A percentile compares a stretch with the other conserved stretches of the same genome.
These are phyloP conservation scores for Pseudococcus jackbeardsleyi DNA, from an alignment of 2,888 invertebrate genomes.

Conservation along the genomic window DNA sequence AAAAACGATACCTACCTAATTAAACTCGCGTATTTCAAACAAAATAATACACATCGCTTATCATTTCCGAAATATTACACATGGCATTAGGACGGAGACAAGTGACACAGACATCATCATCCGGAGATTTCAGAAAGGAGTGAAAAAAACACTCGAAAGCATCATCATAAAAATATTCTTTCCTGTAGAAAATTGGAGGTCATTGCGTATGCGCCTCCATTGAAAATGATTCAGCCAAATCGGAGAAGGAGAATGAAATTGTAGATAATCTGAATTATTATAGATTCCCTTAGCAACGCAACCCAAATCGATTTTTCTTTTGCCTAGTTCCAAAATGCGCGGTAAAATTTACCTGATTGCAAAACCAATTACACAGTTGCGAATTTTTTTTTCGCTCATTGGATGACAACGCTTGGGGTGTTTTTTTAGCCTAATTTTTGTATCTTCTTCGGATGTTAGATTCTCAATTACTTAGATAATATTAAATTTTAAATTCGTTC, in stretches of 20 bases:
- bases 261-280: conserved; percentile 60
- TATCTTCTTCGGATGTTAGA: too few relatives aligned
- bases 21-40: too few relatives aligned
- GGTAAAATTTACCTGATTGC: conserved; percentile 16
- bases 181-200: conserved; percentile 61
- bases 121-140: background rate
- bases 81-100: too few relatives aligned
- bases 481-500: too few relatives aligned
- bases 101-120: background rate
- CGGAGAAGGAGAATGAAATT: conserved; percentile 58
- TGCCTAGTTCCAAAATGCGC: conserved; percentile 25
- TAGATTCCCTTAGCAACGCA: conserved; percentile 60
- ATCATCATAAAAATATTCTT: background rate
- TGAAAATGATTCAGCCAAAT: conserved; percentile 54
- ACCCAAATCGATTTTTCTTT: conserved; percentile 56
- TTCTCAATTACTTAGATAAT: too few relatives aligned
- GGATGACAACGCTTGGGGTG: background rate
- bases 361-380: background rate
- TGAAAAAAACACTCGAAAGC: conserved; percentile 1
- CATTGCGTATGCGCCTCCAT: conserved; percentile 61
- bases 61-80: too few relatives aligned
- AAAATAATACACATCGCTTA: too few relatives aligned
- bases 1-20: too few relatives aligned
- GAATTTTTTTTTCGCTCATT: background rate
- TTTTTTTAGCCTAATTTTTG: background rate